phyloP scores from a whole-genome alignment of 2,888 invertebrate species.

The Emmelina monodactyla region DNA sequence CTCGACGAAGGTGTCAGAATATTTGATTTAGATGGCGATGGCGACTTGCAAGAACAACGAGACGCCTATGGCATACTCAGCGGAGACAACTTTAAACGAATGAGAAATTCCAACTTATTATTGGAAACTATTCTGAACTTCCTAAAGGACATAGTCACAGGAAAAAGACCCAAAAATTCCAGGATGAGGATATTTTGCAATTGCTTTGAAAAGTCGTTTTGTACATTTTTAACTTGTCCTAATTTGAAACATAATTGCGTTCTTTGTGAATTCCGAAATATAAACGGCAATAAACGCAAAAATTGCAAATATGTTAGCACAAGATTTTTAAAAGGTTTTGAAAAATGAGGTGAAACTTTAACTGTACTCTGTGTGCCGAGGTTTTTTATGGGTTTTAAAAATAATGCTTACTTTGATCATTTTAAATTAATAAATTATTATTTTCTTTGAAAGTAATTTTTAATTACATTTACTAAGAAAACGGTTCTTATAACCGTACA shows the following conservation, averaged over 20 bases:
- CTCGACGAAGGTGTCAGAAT: constrained; percentile 20
- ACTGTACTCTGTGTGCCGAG: no score
- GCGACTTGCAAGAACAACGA: constrained; percentile 16
- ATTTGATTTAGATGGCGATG: constrained; percentile 27
- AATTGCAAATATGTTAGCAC: no score
- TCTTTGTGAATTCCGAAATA: constrained; percentile 31
- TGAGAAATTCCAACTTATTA: background rate
- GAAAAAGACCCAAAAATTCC: background rate
- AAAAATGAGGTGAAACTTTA: no score
- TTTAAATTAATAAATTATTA: no score
- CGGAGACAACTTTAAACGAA: background rate
- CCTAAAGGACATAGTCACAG: background rate
- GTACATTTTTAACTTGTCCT: constrained; percentile 37
- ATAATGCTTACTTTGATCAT: no score
- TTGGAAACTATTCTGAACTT: background rate
- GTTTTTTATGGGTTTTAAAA: no score
- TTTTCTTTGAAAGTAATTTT: no score
- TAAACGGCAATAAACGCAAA: constrained; percentile 14
- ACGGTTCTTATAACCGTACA: no score
- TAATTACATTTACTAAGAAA: no score
- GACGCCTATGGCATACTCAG: background rate
- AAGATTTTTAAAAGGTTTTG: no score
- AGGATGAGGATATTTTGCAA: background rate
- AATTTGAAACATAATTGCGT: constrained; percentile 26
- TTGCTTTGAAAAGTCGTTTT: constrained; percentile 13